These are phyloP conservation scores for Nymphicus hollandicus DNA, from an alignment of 2,113 vertebrate genomes.

Conservation along the genomic window DNA sequence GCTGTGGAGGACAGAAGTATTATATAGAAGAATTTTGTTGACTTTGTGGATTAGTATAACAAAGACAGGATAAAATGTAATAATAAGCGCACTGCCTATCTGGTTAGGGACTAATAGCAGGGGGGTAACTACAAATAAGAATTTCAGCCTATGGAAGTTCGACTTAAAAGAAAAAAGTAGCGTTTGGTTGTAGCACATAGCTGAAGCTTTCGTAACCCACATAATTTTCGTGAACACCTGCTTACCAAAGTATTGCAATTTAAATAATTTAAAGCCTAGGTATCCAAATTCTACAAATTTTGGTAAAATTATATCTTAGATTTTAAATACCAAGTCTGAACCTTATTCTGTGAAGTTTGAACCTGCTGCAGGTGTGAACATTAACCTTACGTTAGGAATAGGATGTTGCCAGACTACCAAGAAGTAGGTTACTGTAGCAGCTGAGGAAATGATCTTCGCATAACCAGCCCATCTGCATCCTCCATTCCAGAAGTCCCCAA, in stretches of 20 bases:
- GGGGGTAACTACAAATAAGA: background rate
- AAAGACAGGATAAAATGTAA: background rate
- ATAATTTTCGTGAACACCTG: background rate
- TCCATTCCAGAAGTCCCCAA: background rate
- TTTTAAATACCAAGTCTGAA: background rate
- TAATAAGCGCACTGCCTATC: background rate
- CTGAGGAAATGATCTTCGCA: background rate
- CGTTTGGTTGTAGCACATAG: background rate
- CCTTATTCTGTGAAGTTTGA: background rate
- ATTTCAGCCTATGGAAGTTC: background rate
- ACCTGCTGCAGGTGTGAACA: background rate
- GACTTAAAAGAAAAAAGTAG: background rate
- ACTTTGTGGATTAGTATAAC: background rate
- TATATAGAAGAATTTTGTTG: background rate
- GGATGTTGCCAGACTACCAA: background rate
- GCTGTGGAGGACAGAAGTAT: background rate
- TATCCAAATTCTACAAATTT: background rate
- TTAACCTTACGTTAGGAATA: background rate
- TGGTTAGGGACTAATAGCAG: no score
- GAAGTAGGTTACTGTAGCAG: background rate
- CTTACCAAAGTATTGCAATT: background rate
- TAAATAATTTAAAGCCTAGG: background rate
- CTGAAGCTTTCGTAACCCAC: background rate
- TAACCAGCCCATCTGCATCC: background rate
- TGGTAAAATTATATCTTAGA: background rate